Evolutionary conservation across 2,797 vertebrate species (phyloP).

Genomic region (Silurus lanzhouensis): DNA sequence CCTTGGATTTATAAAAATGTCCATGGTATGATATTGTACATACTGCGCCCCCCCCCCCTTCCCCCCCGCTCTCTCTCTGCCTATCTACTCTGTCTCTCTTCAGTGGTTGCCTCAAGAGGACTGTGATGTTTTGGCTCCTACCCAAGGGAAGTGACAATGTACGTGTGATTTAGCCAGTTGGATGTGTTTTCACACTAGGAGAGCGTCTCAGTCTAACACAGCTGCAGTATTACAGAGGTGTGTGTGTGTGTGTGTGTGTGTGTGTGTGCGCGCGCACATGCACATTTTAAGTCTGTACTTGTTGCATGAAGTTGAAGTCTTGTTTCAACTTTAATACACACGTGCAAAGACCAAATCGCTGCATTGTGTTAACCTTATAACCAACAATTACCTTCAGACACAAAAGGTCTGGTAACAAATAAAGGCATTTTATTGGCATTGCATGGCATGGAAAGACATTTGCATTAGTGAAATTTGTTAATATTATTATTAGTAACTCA

Average conservation of each 20-base stretch:
- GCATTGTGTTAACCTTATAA: not conserved
- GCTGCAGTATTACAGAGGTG: not conserved
- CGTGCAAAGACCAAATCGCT: not conserved
- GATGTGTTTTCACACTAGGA: not conserved
- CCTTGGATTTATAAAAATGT: not conserved
- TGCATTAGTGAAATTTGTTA: no score
- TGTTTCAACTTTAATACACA: not conserved
- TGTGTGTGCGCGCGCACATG: not conserved
- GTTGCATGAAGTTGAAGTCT: not conserved
- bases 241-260: not conserved
- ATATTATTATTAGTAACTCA: no score
- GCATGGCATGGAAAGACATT: not conserved
- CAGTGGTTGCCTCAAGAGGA: not conserved
- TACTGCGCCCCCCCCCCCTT: no score
- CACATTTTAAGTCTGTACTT: not conserved
- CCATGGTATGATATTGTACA: not conserved
- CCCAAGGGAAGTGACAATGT: not conserved
- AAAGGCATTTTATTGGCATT: not conserved
- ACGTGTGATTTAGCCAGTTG: not conserved
- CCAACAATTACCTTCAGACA: not conserved
- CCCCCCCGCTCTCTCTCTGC: no score
- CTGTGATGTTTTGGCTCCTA: not conserved
- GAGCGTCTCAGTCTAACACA: conserved; percentile 7
- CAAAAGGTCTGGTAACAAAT: not conserved
- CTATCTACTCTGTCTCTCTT: not conserved